Evolutionary conservation across 2,797 vertebrate species (phyloP), one percentile per base, ranked within the genome.

Genomic region (Microcaecilia unicolor): DNA sequence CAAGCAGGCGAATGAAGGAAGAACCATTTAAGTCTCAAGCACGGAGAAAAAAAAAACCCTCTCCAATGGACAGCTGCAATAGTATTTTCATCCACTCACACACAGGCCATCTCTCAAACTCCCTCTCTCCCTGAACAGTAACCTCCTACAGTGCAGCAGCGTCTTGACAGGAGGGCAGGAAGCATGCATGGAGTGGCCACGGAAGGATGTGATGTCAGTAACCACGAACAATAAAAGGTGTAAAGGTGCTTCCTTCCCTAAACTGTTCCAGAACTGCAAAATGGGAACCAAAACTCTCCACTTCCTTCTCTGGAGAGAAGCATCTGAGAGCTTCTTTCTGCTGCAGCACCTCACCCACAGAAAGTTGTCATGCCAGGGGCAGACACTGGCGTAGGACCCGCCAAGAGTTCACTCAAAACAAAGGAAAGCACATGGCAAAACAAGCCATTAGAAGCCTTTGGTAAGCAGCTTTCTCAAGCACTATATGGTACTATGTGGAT

Each of bases 171-270:
- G 87, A 84, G 85, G 78, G 78, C 86, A 89, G 90, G 90, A 95
- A 93, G 81, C 82, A 82, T 76, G 78, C 81, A 81, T 66, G 67
- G 68, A 81, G 73, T 39, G 63, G 70, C 67, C 68, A 71, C 69
- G 83, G 84, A 90, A 90, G 90, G 90, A 93, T 76, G 59, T 91
- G 87, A 93, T 81, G 86, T 90, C 84, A 90, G 78, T 72, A 84
- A 80, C 73, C 81, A 68, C 64, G 73, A 85, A 93, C 86, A 92
- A 92, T 91, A 82, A 87, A 87, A 92, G 87, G 86, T 90, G 86
- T 84, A 86, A 91, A 91, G 87, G 88, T 91, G 87, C 83, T 91
- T 91, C 88, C 88, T 91, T 90, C 84, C 83, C 81, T 79, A 83
- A 86, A 87, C 86, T 85, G 86, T 84, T 88, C 87, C 87, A 86